Evolutionary conservation across 1,140 invertebrate species (phyloP).

Genomic region (Rhynchophorus ferrugineus): DNA sequence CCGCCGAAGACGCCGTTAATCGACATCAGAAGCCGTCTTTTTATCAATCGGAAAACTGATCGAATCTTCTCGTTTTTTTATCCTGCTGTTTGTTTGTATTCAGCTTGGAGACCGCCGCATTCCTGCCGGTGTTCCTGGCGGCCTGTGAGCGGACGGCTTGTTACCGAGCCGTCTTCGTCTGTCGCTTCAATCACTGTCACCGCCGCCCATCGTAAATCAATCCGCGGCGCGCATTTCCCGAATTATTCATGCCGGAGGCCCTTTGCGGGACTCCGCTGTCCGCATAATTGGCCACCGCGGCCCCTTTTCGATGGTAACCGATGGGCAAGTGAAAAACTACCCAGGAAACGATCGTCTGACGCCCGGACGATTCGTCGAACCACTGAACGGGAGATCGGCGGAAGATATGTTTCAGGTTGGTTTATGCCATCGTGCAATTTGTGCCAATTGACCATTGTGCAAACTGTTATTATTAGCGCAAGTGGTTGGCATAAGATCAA

Average conservation of each 20-base stretch:
- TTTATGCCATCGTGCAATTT: not conserved
- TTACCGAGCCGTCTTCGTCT: not conserved
- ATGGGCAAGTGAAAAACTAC: not conserved
- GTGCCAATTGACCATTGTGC: not conserved
- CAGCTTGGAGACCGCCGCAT: not conserved
- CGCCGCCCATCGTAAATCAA: not conserved
- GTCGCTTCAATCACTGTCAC: not conserved
- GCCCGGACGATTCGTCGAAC: not conserved
- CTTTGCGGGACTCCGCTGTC: not conserved
- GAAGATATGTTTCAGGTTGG: not conserved
- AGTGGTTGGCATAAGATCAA: no score
- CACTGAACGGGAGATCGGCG: not conserved
- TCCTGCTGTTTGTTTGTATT: not conserved
- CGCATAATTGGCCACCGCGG: not conserved
- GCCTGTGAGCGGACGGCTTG: not conserved
- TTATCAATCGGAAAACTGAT: not conserved
- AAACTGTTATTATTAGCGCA: no score
- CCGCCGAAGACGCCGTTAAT: no score
- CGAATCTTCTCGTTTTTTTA: not conserved
- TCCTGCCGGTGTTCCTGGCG: not conserved
- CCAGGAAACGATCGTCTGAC: not conserved
- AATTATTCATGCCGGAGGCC: not conserved
- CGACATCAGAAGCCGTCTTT: no score
- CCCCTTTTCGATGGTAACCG: not conserved
- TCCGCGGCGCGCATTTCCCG: not conserved